Evolutionary conservation across 1,140 invertebrate genomes (phyloP).

Genomic region (Limonius californicus): DNA sequence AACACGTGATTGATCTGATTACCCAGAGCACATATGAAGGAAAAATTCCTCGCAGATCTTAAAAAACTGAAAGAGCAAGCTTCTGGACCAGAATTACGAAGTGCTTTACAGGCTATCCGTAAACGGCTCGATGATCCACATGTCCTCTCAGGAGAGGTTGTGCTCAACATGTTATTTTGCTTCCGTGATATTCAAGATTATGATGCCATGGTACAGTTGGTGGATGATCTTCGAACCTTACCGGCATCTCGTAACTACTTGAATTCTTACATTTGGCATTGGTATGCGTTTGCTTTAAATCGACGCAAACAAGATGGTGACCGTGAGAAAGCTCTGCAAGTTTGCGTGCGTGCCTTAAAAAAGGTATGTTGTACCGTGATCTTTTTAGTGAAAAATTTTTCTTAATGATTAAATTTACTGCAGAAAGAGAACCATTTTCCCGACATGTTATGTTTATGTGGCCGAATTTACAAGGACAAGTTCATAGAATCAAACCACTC

Average conservation of each 20-base stretch:
- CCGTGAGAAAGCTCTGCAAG: conserved; percentile 86
- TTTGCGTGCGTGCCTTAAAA: conserved; percentile 86
- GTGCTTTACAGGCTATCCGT: conserved; percentile 84
- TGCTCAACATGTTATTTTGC: conserved; percentile 88
- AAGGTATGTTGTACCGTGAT: conserved; percentile 56
- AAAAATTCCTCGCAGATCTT: conserved; percentile 94
- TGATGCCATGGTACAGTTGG: conserved; percentile 95
- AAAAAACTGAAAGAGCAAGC: conserved; percentile 87
- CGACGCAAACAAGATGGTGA: conserved; percentile 91
- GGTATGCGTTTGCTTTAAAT: conserved; percentile 97
- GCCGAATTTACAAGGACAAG: conserved; percentile 98
- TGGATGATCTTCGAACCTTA: conserved; percentile 92
- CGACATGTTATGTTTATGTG: conserved; percentile 98
- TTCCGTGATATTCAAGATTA: conserved; percentile 95
- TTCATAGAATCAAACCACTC: conserved; percentile 94
- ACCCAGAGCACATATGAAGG: conserved; percentile 91
- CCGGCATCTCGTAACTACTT: conserved; percentile 88
- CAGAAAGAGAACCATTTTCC: conserved; percentile 87
- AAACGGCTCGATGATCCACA: conserved; percentile 94
- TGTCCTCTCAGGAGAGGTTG: conserved; percentile 90
- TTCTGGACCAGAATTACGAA: conserved; percentile 80
- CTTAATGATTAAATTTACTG: too few relatives aligned
- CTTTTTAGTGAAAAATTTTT: background rate
- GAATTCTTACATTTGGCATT: conserved; percentile 85
- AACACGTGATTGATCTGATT: too few relatives aligned